A percentile compares a stretch with the other conserved stretches of the same genome.
Conservation (phyloP, 2,113 vertebrate species). For the Bos javanicus region DNA sequence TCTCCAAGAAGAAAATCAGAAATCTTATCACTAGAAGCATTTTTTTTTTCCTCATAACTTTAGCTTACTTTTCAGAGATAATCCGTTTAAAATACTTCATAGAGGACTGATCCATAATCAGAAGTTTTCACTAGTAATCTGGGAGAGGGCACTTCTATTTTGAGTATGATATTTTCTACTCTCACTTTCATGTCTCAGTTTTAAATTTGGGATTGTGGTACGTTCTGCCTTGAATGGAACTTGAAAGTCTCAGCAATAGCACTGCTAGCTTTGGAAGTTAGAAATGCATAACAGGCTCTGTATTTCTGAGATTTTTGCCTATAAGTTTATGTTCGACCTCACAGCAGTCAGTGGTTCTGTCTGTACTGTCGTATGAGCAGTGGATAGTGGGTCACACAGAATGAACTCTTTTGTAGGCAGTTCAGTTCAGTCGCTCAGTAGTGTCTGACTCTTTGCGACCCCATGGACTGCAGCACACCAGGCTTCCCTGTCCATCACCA, state of each 20-base stretch:
- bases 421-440: background rate
- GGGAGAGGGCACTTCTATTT: background rate
- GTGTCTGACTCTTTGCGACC: background rate
- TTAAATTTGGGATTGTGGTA: background rate
- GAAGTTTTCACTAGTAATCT: conserved; percentile 6
- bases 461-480: background rate
- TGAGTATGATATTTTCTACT: background rate
- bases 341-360: background rate
- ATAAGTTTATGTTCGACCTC: background rate
- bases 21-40: background rate
- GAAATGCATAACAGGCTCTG: background rate
- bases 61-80: background rate
- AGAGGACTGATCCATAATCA: background rate
- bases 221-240: background rate
- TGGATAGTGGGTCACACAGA: background rate
- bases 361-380: background rate
- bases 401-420: background rate
- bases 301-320: conserved; percentile 1
- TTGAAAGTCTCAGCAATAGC: background rate
- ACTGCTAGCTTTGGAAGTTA: background rate
- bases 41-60: background rate
- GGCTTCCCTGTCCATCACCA: background rate
- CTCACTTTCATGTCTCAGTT: background rate
- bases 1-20: background rate
- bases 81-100: background rate